phyloP scores from a whole-genome alignment of 2,888 invertebrate genomes.

The Catonia carolina region DNA sequence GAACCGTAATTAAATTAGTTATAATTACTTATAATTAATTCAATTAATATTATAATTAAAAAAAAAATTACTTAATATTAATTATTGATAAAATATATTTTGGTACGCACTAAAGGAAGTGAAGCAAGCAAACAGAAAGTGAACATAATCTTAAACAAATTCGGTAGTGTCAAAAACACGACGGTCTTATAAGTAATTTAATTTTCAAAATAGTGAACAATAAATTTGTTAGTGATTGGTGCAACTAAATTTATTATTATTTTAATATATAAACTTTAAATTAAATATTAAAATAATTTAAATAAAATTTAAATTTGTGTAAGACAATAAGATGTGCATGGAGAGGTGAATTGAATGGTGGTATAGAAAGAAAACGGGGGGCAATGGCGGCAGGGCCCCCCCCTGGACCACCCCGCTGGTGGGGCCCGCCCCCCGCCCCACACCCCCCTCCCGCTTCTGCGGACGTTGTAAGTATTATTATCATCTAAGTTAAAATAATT shows the following conservation, averaged over 20 bases:
- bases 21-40: no score
- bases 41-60: no score
- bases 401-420: constrained; percentile 11
- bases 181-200: no score
- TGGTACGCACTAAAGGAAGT: no score
- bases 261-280: not conserved
- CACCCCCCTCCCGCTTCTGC: constrained; percentile 11
- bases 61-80: no score
- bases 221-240: not conserved
- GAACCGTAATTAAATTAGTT: no score
- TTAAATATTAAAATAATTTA: constrained; percentile 3
- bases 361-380: constrained; percentile 9
- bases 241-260: not conserved
- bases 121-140: no score
- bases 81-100: no score
- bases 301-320: not conserved
- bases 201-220: not conserved
- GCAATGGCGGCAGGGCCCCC: constrained; percentile 13
- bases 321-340: not conserved
- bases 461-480: constrained; percentile 2
- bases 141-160: no score
- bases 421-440: constrained; percentile 9
- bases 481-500: no score
- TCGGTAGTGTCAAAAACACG: no score
- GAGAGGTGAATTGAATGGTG: constrained; percentile 6